A percentile compares a stretch with the other conserved stretches of the same genome.
phyloP scores from a whole-genome alignment of 2,888 invertebrate genomes.

The Hofmannophila pseudospretella region DNA sequence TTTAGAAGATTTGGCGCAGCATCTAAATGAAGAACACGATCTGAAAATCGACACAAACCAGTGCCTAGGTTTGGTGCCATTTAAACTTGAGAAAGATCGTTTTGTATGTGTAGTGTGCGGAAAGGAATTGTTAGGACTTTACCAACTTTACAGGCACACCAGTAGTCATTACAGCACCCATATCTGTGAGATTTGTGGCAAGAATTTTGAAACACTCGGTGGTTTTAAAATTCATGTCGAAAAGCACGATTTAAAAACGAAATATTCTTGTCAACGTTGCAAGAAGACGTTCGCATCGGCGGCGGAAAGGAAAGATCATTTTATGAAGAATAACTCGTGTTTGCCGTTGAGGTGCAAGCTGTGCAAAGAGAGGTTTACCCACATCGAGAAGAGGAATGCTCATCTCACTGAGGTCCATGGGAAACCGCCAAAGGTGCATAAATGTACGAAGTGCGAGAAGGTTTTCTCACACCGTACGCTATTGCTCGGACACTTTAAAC shows the following conservation, averaged over 20 bases:
- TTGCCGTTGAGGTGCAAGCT: slow-evolving; percentile 16
- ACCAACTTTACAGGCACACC: slow-evolving; percentile 16
- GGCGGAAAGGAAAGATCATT: slow-evolving; percentile 24
- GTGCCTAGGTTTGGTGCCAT: slow-evolving; percentile 3
- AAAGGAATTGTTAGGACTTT: slow-evolving; percentile 8
- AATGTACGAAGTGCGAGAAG: slow-evolving; percentile 22
- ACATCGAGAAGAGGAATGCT: slow-evolving; percentile 19
- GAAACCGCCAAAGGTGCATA: slow-evolving; percentile 15
- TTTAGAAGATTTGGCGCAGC: slow-evolving; percentile 11
- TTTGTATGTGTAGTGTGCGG: slow-evolving; percentile 6
- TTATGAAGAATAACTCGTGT: slow-evolving; percentile 17
- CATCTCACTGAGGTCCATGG: slow-evolving; percentile 23
- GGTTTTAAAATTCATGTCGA: slow-evolving; percentile 7
- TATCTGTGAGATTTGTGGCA: slow-evolving; percentile 19
- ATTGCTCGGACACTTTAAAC: slow-evolving; percentile 22
- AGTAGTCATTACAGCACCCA: slow-evolving; percentile 13
- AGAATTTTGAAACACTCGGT: slow-evolving; percentile 10
- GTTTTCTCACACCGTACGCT: slow-evolving; percentile 16
- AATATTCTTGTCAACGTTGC: slow-evolving; percentile 10
- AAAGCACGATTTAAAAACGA: neutral
- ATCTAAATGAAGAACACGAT: slow-evolving; percentile 10
- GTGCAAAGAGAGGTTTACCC: slow-evolving; percentile 22
- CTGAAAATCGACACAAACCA: slow-evolving; percentile 9
- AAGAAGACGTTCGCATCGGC: slow-evolving; percentile 10
- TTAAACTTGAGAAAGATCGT: neutral